phyloP scores from a whole-genome alignment of 2,797 vertebrate species.

The Myiotriccus ornatus region DNA sequence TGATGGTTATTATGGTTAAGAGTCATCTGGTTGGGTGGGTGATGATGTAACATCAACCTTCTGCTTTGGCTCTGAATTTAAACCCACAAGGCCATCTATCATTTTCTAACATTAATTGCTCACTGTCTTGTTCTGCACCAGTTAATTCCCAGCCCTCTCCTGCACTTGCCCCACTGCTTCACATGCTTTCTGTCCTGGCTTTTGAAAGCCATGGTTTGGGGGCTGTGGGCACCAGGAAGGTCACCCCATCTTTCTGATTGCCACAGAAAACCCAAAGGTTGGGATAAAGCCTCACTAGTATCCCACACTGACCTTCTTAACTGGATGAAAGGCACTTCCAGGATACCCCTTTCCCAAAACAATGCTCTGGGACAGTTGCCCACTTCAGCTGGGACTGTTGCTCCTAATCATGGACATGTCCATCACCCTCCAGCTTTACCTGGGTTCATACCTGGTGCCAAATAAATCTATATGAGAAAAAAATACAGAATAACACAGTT shows the following conservation, averaged over 20 bases:
- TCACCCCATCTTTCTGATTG: not conserved
- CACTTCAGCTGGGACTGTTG: not conserved
- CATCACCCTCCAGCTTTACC: not conserved
- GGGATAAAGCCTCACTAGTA: not conserved
- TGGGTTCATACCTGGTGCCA: not conserved
- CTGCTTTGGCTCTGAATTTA: not conserved
- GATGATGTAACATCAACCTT: not conserved
- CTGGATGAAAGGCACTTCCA: not conserved
- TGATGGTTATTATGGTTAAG: not conserved
- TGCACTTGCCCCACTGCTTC: not conserved
- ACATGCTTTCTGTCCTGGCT: not conserved
- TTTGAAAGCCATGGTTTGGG: too few relatives aligned
- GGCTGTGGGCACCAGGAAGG: not conserved
- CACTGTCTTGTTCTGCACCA: not conserved
- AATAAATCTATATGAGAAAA: not conserved
- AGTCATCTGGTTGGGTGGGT: not conserved
- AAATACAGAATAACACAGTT: not conserved
- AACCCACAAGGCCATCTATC: not conserved
- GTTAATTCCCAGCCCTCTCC: not conserved
- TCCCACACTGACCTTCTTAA: not conserved
- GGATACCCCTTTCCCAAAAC: not conserved
- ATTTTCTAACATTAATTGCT: not conserved
- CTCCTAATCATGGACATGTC: accelerated
- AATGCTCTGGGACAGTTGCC: not conserved
- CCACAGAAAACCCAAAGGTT: not conserved